Conservation (phyloP, 2,888 invertebrate genomes). For the Hipparchia semele region DNA sequence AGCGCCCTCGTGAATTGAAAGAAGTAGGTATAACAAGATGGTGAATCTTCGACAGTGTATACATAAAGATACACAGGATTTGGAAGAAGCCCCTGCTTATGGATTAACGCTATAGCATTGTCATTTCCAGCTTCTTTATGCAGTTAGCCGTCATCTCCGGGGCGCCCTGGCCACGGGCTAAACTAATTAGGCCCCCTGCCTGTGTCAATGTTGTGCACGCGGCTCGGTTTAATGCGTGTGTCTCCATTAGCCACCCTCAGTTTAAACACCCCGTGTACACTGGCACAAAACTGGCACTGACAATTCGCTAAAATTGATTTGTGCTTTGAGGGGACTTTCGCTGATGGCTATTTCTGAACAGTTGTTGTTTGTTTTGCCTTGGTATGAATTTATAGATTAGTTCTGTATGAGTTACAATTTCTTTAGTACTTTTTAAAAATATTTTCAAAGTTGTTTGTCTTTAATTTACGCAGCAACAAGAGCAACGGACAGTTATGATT, state of each 20-base stretch:
- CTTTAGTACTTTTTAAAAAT: not conserved
- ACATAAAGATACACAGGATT: too few relatives aligned
- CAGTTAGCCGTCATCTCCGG: constrained; percentile 53
- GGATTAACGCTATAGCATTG: not conserved
- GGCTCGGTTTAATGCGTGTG: constrained; percentile 79
- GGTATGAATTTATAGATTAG: constrained; percentile 18
- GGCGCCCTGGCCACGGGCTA: constrained; percentile 67
- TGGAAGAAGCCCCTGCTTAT: not conserved
- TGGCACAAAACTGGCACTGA: constrained; percentile 60
- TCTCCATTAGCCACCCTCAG: constrained; percentile 80
- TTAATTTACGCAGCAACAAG: too few relatives aligned
- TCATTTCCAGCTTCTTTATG: constrained; percentile 46
- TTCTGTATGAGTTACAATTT: not conserved
- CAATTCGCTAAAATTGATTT: constrained; percentile 81
- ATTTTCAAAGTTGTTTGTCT: too few relatives aligned
- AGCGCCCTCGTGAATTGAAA: too few relatives aligned
- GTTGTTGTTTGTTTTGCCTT: constrained; percentile 30
- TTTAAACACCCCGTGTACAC: constrained; percentile 70
- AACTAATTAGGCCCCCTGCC: constrained; percentile 80
- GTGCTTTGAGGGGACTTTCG: constrained; percentile 59
- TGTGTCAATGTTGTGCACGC: constrained; percentile 77
- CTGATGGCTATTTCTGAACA: constrained; percentile 40
- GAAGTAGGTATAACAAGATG: too few relatives aligned
- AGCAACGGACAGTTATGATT: too few relatives aligned
- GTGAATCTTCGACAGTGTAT: too few relatives aligned